phyloP scores from a whole-genome alignment of 2,797 vertebrate genomes.

The Parauchenoglanis ngamensis region DNA sequence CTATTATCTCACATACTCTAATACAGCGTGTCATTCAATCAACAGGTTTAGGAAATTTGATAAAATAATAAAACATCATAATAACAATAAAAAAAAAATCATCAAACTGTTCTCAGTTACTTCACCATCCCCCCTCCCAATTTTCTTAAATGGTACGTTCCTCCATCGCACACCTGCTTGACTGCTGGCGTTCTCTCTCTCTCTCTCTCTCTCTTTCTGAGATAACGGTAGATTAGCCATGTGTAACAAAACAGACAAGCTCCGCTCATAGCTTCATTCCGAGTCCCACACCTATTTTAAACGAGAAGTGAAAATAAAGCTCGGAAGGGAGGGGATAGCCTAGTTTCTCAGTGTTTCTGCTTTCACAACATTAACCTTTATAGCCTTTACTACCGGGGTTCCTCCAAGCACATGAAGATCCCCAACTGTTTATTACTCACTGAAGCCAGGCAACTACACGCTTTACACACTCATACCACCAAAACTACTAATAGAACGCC shows the following conservation, averaged over 20 bases:
- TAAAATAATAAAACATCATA: too few relatives aligned
- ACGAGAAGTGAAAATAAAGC: conserved; percentile 57
- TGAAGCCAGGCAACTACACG: neutral
- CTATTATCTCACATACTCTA: neutral
- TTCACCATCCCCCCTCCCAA: too few relatives aligned
- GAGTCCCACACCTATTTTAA: conserved; percentile 37
- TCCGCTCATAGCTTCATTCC: neutral
- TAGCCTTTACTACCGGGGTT: conserved; percentile 55
- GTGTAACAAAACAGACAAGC: conserved; percentile 18
- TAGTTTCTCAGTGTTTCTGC: conserved; percentile 27
- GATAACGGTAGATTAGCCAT: neutral
- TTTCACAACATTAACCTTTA: neutral
- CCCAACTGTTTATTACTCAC: neutral
- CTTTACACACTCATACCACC: neutral
- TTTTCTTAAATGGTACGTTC: neutral
- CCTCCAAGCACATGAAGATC: conserved; percentile 57
- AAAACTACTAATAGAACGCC: neutral
- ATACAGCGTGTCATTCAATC: too few relatives aligned
- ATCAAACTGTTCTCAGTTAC: neutral
- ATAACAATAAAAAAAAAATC: neutral
- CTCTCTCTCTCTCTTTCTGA: neutral
- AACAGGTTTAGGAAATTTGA: neutral
- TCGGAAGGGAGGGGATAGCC: conserved; percentile 23
- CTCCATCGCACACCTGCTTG: neutral
- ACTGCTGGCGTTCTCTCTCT: neutral